Evolutionary conservation across 2,888 invertebrate species (phyloP).

Genomic region (Coenonympha arcania): DNA sequence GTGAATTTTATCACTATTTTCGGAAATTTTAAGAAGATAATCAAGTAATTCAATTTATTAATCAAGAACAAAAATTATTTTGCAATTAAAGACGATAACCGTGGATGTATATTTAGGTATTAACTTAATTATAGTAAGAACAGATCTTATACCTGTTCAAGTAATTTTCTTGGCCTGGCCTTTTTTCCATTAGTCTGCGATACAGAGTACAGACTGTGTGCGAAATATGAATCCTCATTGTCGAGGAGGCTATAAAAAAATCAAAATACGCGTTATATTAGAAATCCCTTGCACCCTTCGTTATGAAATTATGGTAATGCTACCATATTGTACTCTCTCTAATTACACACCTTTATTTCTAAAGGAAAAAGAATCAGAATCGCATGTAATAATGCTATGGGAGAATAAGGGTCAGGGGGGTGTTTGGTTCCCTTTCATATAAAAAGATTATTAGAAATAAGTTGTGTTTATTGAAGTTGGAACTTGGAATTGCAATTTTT

Average conservation of each 20-base stretch:
- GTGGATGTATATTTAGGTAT: too few species aligned
- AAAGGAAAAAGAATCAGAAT: constrained; percentile 26
- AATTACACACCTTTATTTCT: constrained; percentile 24
- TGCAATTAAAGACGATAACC: too few species aligned
- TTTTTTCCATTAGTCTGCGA: too few species aligned
- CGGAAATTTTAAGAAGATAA: too few species aligned
- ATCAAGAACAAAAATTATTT: too few species aligned
- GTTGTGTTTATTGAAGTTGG: neutral
- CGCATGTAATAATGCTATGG: constrained; percentile 13
- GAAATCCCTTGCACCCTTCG: constrained; percentile 60
- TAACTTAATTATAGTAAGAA: too few species aligned
- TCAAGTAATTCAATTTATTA: too few species aligned
- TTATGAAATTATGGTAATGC: constrained; percentile 68
- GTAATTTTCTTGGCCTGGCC: neutral
- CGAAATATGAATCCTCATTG: constrained; percentile 48
- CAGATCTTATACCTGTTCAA: too few species aligned
- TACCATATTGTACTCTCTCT: constrained; percentile 24
- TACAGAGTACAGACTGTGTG: constrained; percentile 12
- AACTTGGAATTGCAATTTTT: neutral
- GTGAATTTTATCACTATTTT: too few species aligned
- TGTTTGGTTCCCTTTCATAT: constrained; percentile 45
- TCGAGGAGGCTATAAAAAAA: constrained; percentile 49
- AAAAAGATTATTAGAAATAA: constrained; percentile 57
- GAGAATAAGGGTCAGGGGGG: constrained; percentile 36
- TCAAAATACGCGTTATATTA: constrained; percentile 61